A percentile compares a stretch with the other conserved stretches of the same genome.
phyloP scores from a whole-genome alignment of 2,888 invertebrate genomes.

The Spodoptera picta region DNA sequence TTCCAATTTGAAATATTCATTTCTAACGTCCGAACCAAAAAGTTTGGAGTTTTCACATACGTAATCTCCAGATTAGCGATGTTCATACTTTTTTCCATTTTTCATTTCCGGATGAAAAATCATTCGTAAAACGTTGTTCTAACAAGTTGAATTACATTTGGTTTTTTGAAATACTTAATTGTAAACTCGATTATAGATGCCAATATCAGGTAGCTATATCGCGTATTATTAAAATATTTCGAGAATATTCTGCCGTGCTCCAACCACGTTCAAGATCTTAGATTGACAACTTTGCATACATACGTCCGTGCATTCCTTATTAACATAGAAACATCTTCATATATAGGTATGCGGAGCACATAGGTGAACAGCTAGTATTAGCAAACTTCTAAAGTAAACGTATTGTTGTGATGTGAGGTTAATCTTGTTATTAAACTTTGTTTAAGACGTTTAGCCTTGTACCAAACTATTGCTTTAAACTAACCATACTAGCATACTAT shows the following conservation, averaged over 20 bases:
- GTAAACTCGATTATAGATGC: neutral
- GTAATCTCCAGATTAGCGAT: constrained; percentile 42
- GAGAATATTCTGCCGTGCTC: constrained; percentile 24
- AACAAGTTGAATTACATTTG: neutral
- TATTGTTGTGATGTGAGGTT: constrained; percentile 30
- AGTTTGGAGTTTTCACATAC: constrained; percentile 33
- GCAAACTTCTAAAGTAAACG: constrained; percentile 34
- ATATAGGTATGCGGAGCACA: constrained; percentile 1
- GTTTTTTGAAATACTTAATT: neutral
- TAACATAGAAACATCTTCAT: constrained; percentile 24
- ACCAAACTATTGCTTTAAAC: neutral
- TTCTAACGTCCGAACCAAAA: constrained; percentile 33
- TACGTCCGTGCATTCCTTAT: constrained; percentile 24
- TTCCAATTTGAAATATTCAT: constrained; percentile 35
- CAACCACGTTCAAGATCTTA: constrained; percentile 12
- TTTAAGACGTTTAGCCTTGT: constrained; percentile 24
- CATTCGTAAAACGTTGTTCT: constrained; percentile 6
- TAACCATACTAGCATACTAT: too few species aligned
- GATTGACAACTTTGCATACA: constrained; percentile 33
- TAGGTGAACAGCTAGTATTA: constrained; percentile 10
- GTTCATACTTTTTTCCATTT: constrained; percentile 33
- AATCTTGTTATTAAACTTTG: constrained; percentile 44
- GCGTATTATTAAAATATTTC: neutral
- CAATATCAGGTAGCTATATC: neutral
- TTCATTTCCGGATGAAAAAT: constrained; percentile 31